A percentile compares a stretch with the other conserved stretches of the same genome.
phyloP scores from a whole-genome alignment of 2,797 vertebrate genomes.

The Microcaecilia unicolor region DNA sequence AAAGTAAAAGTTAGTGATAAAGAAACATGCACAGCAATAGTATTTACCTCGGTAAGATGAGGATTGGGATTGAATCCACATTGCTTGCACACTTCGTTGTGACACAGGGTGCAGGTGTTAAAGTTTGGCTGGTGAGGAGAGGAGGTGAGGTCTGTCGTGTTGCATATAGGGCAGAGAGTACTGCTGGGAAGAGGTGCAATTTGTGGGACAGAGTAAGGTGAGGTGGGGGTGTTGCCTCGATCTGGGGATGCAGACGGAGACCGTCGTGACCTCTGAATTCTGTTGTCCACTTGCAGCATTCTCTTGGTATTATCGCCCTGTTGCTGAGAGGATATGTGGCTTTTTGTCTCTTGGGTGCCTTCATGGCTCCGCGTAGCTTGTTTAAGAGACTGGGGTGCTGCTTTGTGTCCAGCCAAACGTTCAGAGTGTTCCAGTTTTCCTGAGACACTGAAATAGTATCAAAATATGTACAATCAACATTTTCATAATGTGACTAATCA shows the following conservation, averaged over 20 bases:
- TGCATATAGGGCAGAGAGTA: slow-evolving; percentile 94
- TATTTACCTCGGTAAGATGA: slow-evolving; percentile 93
- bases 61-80: slow-evolving; percentile 98
- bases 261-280: slow-evolving; percentile 64
- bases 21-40: no score
- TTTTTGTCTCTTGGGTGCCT: slow-evolving; percentile 47
- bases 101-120: slow-evolving; percentile 93
- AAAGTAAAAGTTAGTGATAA: no score
- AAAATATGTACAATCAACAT: no score
- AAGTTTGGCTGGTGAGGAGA: slow-evolving; percentile 77
- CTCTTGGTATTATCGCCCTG: slow-evolving; percentile 62
- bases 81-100: slow-evolving; percentile 89
- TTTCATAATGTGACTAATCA: no score
- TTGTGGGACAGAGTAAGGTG: slow-evolving; percentile 95
- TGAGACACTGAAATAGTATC: slow-evolving; percentile 45
- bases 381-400: slow-evolving; percentile 52
- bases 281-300: slow-evolving; percentile 82
- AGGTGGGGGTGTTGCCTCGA: slow-evolving; percentile 80
- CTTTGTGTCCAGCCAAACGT: slow-evolving; percentile 53
- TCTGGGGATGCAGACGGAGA: slow-evolving; percentile 82
- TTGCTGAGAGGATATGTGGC: slow-evolving; percentile 34
- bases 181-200: slow-evolving; percentile 96
- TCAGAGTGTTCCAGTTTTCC: slow-evolving; percentile 72
- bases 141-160: slow-evolving; percentile 85
- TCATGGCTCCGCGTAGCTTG: slow-evolving; percentile 36